These are phyloP conservation scores for Agelas oroides DNA, from an alignment of 37 sponge, comb jelly and placozoan species.

Conservation along the genomic window DNA sequence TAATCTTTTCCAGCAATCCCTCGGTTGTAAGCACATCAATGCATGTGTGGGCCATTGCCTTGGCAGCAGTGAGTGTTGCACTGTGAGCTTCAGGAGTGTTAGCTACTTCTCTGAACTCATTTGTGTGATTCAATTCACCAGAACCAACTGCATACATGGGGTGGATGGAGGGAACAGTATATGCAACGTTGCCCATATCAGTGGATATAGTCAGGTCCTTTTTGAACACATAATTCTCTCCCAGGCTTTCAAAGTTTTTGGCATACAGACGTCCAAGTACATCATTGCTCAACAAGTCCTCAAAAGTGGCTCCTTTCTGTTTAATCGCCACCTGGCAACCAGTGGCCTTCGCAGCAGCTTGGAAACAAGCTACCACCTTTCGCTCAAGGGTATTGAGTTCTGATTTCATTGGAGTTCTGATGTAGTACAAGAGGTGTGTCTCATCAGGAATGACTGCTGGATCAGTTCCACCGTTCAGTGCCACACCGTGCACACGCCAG, in stretches of 20 bases:
- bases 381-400: slow-evolving; percentile 42
- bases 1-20: slow-evolving; percentile 60
- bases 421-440: slow-evolving; percentile 53
- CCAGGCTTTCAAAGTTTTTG: slow-evolving; percentile 18
- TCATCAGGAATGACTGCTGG: slow-evolving; percentile 83
- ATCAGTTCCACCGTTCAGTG: slow-evolving; percentile 64
- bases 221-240: background rate
- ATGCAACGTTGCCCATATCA: slow-evolving; percentile 72
- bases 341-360: slow-evolving; percentile 81
- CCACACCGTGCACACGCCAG: slow-evolving; percentile 82
- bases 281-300: slow-evolving; percentile 51
- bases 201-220: background rate
- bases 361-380: slow-evolving; percentile 67
- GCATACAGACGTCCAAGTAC: slow-evolving; percentile 42
- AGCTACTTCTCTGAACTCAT: slow-evolving; percentile 69
- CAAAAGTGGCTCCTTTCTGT: slow-evolving; percentile 5
- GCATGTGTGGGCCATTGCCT: slow-evolving; percentile 78
- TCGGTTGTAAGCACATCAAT: slow-evolving; percentile 71
- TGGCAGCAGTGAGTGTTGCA: slow-evolving; percentile 62
- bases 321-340: slow-evolving; percentile 69
- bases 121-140: slow-evolving; percentile 72
- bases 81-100: slow-evolving; percentile 68
- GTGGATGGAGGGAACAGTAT: slow-evolving; percentile 86
- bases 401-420: slow-evolving; percentile 50
- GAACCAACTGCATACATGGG: slow-evolving; percentile 72